Percentiles rank a stretch among this genome's conserved stretches.
These are phyloP conservation scores for Sardinella longiceps DNA, from an alignment of 2,797 vertebrate genomes.

Conservation along the genomic window DNA sequence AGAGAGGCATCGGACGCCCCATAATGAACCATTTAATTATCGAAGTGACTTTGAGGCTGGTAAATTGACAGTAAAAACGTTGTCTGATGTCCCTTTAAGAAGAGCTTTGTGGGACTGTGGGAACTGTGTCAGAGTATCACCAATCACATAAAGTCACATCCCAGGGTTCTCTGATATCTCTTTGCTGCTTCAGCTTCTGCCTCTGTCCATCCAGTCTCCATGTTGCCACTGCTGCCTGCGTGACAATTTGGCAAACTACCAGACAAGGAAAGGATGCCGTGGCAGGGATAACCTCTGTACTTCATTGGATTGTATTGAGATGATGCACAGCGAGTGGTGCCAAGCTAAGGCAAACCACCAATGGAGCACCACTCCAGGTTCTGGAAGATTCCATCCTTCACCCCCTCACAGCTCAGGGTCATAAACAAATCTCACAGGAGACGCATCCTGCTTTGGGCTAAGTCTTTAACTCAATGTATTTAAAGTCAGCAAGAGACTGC, in stretches of 20 bases:
- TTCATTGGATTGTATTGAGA: background rate
- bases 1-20: too few species aligned
- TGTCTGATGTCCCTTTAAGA: too few species aligned
- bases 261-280: background rate
- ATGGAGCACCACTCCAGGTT: background rate
- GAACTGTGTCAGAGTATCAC: slow-evolving; percentile 2
- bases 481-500: slow-evolving; percentile 44
- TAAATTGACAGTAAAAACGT: too few species aligned
- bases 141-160: background rate
- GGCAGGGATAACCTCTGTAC: background rate
- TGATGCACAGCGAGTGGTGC: background rate
- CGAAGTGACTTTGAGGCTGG: too few species aligned
- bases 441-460: slow-evolving; percentile 49
- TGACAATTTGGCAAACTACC: background rate
- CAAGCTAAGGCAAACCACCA: background rate
- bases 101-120: background rate
- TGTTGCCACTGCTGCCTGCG: background rate
- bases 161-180: background rate
- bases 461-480: slow-evolving; percentile 68
- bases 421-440: slow-evolving; percentile 68
- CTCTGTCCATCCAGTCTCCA: background rate
- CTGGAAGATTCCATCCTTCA: slow-evolving; percentile 47
- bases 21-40: too few species aligned
- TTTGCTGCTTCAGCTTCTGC: background rate
- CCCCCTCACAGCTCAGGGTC: slow-evolving; percentile 64